These are phyloP conservation scores for Oryzias celebensis DNA, from an alignment of 2,113 vertebrate genomes.

Conservation along the genomic window DNA sequence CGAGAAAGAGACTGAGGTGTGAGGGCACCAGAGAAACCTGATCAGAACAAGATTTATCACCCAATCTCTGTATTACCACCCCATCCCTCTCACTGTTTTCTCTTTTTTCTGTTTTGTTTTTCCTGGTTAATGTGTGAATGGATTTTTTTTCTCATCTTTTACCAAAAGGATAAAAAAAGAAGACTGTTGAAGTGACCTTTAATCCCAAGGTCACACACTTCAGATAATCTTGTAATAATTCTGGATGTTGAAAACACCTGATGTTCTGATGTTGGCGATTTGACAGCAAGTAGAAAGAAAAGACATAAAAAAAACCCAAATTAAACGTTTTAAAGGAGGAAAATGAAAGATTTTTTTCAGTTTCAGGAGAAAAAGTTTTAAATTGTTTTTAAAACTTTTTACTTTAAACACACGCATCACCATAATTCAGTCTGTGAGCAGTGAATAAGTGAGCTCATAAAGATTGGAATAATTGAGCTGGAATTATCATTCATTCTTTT, in stretches of 20 bases:
- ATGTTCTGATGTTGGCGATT: no score
- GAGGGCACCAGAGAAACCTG: conserved; percentile 72
- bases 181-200: background rate
- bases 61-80: conserved; percentile 65
- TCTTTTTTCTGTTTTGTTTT: conserved; percentile 19
- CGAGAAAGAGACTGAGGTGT: conserved; percentile 72
- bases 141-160: conserved; percentile 13
- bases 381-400: no score
- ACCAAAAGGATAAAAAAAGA: background rate
- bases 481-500: no score
- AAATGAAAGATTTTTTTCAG: no score
- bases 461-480: no score
- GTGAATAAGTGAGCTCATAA: no score
- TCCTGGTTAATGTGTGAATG: conserved; percentile 15
- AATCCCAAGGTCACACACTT: background rate
- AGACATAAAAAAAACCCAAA: no score
- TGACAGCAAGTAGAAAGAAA: no score
- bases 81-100: conserved; percentile 45
- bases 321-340: no score
- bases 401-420: no score
- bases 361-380: no score
- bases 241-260: background rate
- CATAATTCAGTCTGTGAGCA: no score
- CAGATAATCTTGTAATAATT: background rate
- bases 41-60: conserved; percentile 78